Conservation (phyloP, 2,888 invertebrate species). For the Psylliodes chrysocephalus region DNA sequence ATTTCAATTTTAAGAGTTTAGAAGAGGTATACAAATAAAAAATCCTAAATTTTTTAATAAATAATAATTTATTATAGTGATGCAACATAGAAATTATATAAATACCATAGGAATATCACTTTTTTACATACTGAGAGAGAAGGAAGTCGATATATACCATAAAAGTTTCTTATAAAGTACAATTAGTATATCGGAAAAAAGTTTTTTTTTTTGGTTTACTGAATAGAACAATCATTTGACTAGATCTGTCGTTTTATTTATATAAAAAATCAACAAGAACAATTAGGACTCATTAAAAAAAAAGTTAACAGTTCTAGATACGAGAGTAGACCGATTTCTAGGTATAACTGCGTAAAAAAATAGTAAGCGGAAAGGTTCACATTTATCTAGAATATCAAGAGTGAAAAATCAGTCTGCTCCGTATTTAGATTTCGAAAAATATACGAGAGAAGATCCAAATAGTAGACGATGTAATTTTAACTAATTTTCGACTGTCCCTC, state of each 20-base stretch:
- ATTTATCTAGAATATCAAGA: slow-evolving; percentile 23
- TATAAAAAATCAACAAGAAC: slow-evolving; percentile 44
- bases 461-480: neutral
- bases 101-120: slow-evolving; percentile 47
- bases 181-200: slow-evolving; percentile 39
- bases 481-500: too few relatives aligned
- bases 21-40: neutral
- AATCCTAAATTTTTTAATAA: slow-evolving; percentile 33
- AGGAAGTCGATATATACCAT: slow-evolving; percentile 45
- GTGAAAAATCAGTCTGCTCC: slow-evolving; percentile 21
- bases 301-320: slow-evolving; percentile 37
- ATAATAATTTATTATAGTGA: slow-evolving; percentile 47
- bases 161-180: slow-evolving; percentile 43
- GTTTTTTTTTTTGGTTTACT: slow-evolving; percentile 34
- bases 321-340: slow-evolving; percentile 33
- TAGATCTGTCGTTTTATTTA: slow-evolving; percentile 43
- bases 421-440: slow-evolving; percentile 22
- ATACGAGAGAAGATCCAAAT: neutral
- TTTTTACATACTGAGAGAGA: slow-evolving; percentile 45
- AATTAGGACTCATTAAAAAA: slow-evolving; percentile 29
- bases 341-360: slow-evolving; percentile 33
- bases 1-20: too few relatives aligned
- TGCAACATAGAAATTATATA: slow-evolving; percentile 48
- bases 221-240: slow-evolving; percentile 42
- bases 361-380: slow-evolving; percentile 33